Evolutionary conservation across 1,140 invertebrate genomes (phyloP), one percentile per base, ranked within the genome.

Genomic region (Caenorhabditis elegans): DNA sequence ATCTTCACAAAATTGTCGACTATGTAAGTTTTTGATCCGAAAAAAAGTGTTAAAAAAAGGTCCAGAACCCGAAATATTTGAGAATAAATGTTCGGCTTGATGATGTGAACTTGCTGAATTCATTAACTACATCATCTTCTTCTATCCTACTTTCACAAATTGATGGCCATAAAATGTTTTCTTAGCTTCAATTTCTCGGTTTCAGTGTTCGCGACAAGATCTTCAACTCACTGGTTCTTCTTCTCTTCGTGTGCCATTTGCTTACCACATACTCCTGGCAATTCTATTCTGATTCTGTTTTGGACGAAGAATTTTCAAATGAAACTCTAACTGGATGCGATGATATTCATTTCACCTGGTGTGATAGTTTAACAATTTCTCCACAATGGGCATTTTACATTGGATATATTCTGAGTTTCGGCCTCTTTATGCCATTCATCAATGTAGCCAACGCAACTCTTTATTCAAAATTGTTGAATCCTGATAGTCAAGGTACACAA

Each of bases 1-100:
- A 70, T 70, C n/a, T 70, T 70, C 60, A 70, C 60, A 17, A 70
- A 70, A 70, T 70, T 70, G 60, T 70, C 60, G 60, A 39, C 60
- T 19, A 19, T 70, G 60, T 70, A 39, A 70, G 34, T 70, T 19
- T 2, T 34, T 3, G 4, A 31, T 60, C 26, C n/a, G 13, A 34
- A 31, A 34, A 34, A 60, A 4, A 31, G 4, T 60, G 3, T 24
- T n/a, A n/a, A n/a, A n/a, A n/a, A n/a, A n/a, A n/a, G n/a, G n/a
- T n/a, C n/a, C n/a, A n/a, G n/a, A n/a, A n/a, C n/a, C n/a, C n/a
- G n/a, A n/a, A n/a, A n/a, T n/a, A n/a, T n/a, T n/a, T n/a, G n/a
- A n/a, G n/a, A n/a, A n/a, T n/a, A n/a, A n/a, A n/a, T n/a, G n/a
- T n/a, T n/a, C n/a, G n/a, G n/a, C n/a, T n/a, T n/a, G n/a, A n/a